These are phyloP conservation scores for Mesorhabditis sp. DNA, from an alignment of 2,888 invertebrate genomes.

Conservation along the genomic window DNA sequence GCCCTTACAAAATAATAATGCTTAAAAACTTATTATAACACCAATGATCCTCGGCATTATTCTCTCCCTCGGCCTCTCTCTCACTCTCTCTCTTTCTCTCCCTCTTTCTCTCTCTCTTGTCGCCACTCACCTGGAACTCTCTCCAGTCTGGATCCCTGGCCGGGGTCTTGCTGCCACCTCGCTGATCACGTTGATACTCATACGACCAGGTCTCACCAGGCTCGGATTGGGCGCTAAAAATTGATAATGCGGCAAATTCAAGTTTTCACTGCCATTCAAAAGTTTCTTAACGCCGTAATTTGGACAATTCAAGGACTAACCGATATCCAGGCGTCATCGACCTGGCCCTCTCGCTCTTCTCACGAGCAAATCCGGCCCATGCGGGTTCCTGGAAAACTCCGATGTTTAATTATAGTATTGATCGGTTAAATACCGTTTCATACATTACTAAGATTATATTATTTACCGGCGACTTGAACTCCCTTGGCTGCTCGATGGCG, in stretches of 20 bases:
- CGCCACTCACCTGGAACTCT: background rate
- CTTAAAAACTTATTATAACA: too few species aligned
- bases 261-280: too few species aligned
- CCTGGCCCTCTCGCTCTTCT: constrained; percentile 38
- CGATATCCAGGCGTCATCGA: constrained; percentile 32
- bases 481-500: background rate
- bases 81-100: background rate
- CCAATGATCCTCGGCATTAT: too few species aligned
- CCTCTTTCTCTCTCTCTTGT: background rate
- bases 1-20: too few species aligned
- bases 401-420: constrained; percentile 9
- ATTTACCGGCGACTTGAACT: background rate
- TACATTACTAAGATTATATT: background rate
- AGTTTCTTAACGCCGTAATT: too few species aligned
- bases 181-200: background rate
- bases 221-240: background rate
- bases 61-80: too few species aligned
- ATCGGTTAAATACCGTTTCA: background rate
- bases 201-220: background rate
- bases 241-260: too few species aligned
- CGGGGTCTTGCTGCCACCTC: background rate
- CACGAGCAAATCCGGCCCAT: constrained; percentile 37
- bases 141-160: background rate
- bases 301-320: too few species aligned
- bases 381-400: constrained; percentile 27